phyloP scores from a whole-genome alignment of 2,888 invertebrate species.

The Heteromurus nitidus region DNA sequence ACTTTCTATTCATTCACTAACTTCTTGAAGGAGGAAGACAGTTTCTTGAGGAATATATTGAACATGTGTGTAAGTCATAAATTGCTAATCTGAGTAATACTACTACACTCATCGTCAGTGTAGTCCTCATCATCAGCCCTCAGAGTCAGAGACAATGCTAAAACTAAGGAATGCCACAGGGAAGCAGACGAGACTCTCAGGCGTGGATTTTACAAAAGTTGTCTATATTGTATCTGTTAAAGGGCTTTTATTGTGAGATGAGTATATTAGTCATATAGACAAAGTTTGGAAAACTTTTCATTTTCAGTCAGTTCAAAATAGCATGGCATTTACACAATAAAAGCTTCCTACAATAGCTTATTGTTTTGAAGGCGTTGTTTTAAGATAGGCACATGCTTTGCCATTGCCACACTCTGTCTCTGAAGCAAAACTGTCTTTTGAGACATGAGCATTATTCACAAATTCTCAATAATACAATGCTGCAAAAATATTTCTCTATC shows the following conservation, averaged over 20 bases:
- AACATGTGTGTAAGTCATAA: no score
- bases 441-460: background rate
- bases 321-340: background rate
- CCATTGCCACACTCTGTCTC: background rate
- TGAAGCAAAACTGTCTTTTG: background rate
- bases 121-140: background rate
- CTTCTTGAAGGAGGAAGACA: conserved; percentile 12
- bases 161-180: background rate
- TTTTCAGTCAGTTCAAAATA: background rate
- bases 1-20: conserved; percentile 36
- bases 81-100: no score
- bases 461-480: conserved; percentile 11
- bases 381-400: background rate
- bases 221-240: background rate
- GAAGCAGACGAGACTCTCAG: background rate
- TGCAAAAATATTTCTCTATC: background rate
- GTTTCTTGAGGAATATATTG: background rate
- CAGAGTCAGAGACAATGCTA: background rate
- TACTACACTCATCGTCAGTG: no score
- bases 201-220: background rate
- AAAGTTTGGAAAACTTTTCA: no score
- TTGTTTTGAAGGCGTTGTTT: conserved; percentile 50
- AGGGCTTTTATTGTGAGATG: no score
- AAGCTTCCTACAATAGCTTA: background rate
- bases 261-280: no score